Conservation (phyloP, 2,888 invertebrate species). For the Sphecodes monilicornis region DNA sequence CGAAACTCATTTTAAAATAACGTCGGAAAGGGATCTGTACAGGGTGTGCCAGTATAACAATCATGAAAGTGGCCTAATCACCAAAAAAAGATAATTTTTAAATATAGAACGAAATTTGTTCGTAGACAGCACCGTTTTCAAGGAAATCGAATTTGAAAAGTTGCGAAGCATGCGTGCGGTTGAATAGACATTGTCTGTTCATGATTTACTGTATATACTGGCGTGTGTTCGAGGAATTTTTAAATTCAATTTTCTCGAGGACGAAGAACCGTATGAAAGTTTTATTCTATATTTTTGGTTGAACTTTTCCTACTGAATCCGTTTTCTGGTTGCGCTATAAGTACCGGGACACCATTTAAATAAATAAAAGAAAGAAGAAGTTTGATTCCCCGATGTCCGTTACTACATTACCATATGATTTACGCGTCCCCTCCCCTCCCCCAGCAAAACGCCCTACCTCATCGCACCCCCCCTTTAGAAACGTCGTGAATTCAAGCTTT, state of each 20-base stretch:
- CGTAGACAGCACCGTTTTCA: background rate
- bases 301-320: background rate
- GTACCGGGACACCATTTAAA: background rate
- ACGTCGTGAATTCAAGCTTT: slow-evolving; percentile 76
- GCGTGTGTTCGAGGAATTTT: background rate
- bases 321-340: background rate
- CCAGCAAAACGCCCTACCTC: slow-evolving; percentile 51
- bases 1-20: background rate
- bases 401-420: slow-evolving; percentile 82
- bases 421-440: slow-evolving; percentile 71
- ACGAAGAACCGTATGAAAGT: background rate
- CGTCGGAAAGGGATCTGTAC: background rate
- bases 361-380: slow-evolving; percentile 37
- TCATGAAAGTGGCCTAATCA: background rate
- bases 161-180: background rate
- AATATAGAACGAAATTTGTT: background rate
- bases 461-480: slow-evolving; percentile 50
- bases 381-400: slow-evolving; percentile 59
- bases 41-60: background rate
- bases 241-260: background rate
- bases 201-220: background rate
- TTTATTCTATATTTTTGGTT: background rate
- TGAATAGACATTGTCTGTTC: background rate
- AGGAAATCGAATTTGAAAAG: background rate
- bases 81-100: background rate